A percentile compares a stretch with the other conserved stretches of the same genome.
These are phyloP conservation scores for Saimiri boliviensis DNA, from an alignment of 2,113 vertebrate species.

Conservation along the genomic window DNA sequence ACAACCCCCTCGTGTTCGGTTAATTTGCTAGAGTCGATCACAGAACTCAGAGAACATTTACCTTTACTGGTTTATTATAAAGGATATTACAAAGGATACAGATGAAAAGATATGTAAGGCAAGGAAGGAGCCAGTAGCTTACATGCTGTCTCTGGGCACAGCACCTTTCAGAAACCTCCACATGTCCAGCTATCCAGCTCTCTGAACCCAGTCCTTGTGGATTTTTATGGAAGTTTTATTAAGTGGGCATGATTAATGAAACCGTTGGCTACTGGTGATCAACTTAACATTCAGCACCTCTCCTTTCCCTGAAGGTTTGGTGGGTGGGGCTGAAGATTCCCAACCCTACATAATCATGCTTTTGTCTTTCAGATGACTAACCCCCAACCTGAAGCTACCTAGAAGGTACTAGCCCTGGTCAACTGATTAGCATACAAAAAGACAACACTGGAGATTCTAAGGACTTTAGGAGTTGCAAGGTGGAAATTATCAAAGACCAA, in stretches of 20 bases:
- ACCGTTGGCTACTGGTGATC: not conserved
- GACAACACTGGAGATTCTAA: not conserved
- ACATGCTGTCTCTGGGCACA: not conserved
- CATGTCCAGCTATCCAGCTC: not conserved
- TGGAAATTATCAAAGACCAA: not conserved
- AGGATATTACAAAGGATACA: not conserved
- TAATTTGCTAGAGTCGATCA: not conserved
- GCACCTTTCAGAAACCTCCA: not conserved
- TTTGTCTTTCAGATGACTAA: not conserved
- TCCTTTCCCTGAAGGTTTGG: not conserved
- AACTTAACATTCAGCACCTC: not conserved
- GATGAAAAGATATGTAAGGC: not conserved
- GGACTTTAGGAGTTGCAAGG: not conserved
- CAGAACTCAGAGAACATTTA: not conserved
- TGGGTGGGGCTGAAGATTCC: not conserved
- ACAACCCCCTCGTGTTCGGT: not conserved
- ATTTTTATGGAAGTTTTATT: not conserved
- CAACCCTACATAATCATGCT: not conserved
- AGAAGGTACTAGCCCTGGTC: not conserved
- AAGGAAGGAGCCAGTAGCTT: not conserved
- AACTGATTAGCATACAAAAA: not conserved
- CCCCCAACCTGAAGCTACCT: not conserved
- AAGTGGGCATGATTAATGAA: not conserved
- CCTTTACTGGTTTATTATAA: not conserved
- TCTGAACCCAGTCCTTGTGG: not conserved